Percentiles rank a stretch among this genome's conserved stretches.
Evolutionary conservation across 1,140 invertebrate genomes (phyloP).

Genomic region (Eulimnadia texana): DNA sequence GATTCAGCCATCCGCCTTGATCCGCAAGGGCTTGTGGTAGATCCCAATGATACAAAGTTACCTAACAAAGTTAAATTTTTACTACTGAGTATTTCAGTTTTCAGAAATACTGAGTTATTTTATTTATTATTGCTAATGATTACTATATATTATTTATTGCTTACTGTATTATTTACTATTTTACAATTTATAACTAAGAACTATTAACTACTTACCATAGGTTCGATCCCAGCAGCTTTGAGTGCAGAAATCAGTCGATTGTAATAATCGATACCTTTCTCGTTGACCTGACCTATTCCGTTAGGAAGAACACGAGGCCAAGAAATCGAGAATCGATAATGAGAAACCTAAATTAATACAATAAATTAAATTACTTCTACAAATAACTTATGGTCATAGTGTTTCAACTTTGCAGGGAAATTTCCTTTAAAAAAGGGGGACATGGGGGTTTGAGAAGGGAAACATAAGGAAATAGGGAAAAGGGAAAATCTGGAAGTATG

Average conservation of each 20-base stretch:
- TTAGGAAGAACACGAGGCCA: slow-evolving; percentile 27
- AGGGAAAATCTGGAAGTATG: too few relatives aligned
- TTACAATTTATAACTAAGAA: slow-evolving; percentile 1
- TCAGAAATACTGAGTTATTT: not conserved
- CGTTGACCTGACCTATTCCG: slow-evolving; percentile 22
- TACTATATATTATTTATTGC: too few relatives aligned
- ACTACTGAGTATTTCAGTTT: not conserved
- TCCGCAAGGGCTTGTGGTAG: slow-evolving; percentile 22
- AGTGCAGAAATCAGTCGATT: slow-evolving; percentile 22
- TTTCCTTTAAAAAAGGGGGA: too few relatives aligned
- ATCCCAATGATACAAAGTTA: slow-evolving; percentile 20
- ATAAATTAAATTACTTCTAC: not conserved
- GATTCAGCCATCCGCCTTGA: slow-evolving; percentile 21
- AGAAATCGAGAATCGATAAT: slow-evolving; percentile 24
- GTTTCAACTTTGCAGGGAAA: too few relatives aligned
- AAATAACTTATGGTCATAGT: not conserved
- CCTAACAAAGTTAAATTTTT: not conserved
- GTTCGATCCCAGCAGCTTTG: slow-evolving; percentile 19
- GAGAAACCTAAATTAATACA: slow-evolving; percentile 11
- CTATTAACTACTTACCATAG: slow-evolving; percentile 7
- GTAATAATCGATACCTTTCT: slow-evolving; percentile 27
- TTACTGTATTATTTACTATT: not conserved
- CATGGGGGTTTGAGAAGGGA: not conserved
- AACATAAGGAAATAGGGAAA: too few relatives aligned
- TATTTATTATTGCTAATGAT: not conserved